Percentiles rank a stretch among this genome's conserved stretches.
phyloP scores from a whole-genome alignment of 2,797 vertebrate species.

The Sardinella longiceps region DNA sequence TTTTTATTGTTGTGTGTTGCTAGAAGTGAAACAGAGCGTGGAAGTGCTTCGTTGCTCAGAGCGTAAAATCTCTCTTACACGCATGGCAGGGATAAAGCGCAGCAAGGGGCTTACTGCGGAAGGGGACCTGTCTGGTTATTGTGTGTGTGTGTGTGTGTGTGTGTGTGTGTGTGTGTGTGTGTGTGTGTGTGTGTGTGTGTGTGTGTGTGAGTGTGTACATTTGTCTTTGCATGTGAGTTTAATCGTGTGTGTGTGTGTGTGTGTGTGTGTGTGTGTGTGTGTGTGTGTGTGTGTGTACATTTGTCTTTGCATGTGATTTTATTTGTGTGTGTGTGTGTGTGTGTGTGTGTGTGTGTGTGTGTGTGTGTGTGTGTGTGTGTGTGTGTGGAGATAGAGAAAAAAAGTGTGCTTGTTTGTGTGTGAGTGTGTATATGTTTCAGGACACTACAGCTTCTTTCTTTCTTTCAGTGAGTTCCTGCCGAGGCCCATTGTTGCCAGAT shows the following conservation, averaged over 20 bases:
- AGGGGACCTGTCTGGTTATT: slow-evolving; percentile 42
- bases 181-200: slow-evolving; percentile 32
- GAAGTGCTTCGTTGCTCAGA: slow-evolving; percentile 38
- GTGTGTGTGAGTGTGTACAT: neutral
- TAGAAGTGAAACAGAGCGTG: slow-evolving; percentile 38
- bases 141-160: slow-evolving; percentile 23
- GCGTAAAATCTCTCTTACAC: slow-evolving; percentile 35
- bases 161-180: slow-evolving; percentile 20
- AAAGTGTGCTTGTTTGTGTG: slow-evolving; percentile 13
- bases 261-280: slow-evolving; percentile 19
- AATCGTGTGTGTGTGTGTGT: slow-evolving; percentile 15
- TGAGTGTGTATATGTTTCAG: slow-evolving; percentile 43
- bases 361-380: neutral
- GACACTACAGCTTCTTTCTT: slow-evolving; percentile 35
- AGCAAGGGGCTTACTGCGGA: slow-evolving; percentile 30
- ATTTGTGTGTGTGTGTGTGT: neutral
- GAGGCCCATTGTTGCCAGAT: slow-evolving; percentile 62
- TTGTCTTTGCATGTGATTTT: neutral
- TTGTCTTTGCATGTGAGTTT: no score
- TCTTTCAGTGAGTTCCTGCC: slow-evolving; percentile 39
- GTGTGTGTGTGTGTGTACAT: neutral
- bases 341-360: neutral
- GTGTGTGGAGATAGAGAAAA: neutral
- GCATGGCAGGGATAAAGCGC: slow-evolving; percentile 44
- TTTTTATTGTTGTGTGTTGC: slow-evolving; percentile 51